Evolutionary conservation across 1,140 invertebrate genomes (phyloP).

Genomic region (Papilio aristodemus): DNA sequence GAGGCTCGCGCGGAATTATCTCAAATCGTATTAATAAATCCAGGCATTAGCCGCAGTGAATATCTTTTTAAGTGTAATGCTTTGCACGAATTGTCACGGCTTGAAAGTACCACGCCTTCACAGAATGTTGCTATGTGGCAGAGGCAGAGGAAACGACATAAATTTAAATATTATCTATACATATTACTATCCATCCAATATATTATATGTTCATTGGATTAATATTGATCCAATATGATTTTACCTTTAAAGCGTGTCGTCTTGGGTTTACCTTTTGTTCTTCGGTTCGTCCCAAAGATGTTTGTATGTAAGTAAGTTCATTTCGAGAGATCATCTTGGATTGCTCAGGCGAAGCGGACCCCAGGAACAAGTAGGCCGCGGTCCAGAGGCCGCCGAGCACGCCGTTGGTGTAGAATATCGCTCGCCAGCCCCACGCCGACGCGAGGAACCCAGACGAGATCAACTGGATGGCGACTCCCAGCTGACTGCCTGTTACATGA

Average conservation of each 20-base stretch:
- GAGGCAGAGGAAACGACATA: too few relatives aligned
- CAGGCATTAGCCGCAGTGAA: not conserved
- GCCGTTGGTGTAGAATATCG: constrained; percentile 87
- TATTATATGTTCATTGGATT: too few relatives aligned
- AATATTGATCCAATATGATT: too few relatives aligned
- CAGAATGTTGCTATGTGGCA: not conserved
- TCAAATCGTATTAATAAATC: constrained; percentile 20
- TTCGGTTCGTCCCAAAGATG: constrained; percentile 58
- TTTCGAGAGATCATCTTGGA: constrained; percentile 79
- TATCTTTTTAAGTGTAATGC: constrained; percentile 1
- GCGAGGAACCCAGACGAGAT: constrained; percentile 61
- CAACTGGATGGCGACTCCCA: constrained; percentile 60
- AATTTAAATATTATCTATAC: too few relatives aligned
- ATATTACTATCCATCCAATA: too few relatives aligned
- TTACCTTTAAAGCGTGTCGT: too few relatives aligned
- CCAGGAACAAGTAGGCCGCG: constrained; percentile 80
- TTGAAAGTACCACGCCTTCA: not conserved
- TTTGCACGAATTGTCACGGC: not conserved
- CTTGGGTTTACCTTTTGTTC: constrained; percentile 58
- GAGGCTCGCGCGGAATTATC: not conserved
- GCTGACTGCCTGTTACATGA: constrained; percentile 45
- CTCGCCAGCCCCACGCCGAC: constrained; percentile 83
- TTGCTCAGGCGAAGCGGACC: constrained; percentile 82
- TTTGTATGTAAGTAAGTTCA: constrained; percentile 82
- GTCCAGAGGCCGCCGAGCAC: constrained; percentile 81